Percentiles rank a stretch among this genome's conserved stretches.
phyloP scores from a whole-genome alignment of 2,113 vertebrate genomes.

The Origma solitaria region DNA sequence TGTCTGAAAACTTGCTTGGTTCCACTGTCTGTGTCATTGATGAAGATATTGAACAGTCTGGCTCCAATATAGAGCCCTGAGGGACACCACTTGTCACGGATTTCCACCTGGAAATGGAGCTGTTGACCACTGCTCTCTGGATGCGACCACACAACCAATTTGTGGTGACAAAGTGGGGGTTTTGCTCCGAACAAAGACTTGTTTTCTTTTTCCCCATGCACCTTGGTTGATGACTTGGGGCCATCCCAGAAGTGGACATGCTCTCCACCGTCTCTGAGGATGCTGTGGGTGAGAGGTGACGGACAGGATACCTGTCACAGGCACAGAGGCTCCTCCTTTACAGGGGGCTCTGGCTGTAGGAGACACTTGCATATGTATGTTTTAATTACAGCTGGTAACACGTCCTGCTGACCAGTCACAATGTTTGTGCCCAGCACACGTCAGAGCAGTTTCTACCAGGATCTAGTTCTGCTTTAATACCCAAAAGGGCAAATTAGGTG shows the following conservation, averaged over 20 bases:
- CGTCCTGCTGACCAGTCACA: not conserved
- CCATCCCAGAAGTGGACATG: not conserved
- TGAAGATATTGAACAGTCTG: not conserved
- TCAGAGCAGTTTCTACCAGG: not conserved
- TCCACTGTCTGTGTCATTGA: not conserved
- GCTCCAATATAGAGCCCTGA: accelerated
- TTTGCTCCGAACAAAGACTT: not conserved
- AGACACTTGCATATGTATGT: not conserved
- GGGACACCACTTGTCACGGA: accelerated
- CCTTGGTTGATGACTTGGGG: accelerated
- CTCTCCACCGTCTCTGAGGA: not conserved
- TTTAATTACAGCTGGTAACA: not conserved
- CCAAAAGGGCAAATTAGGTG: not conserved
- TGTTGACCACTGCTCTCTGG: not conserved
- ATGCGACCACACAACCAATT: not conserved
- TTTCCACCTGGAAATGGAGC: not conserved
- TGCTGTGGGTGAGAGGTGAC: accelerated
- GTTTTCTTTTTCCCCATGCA: not conserved
- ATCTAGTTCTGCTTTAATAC: not conserved
- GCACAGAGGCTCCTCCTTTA: not conserved
- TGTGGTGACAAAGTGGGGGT: not conserved
- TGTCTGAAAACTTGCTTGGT: not conserved
- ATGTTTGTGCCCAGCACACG: not conserved
- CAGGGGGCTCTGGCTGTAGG: not conserved
- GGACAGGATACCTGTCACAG: not conserved